A percentile compares a stretch with the other conserved stretches of the same genome.
Evolutionary conservation across 2,113 vertebrate genomes (phyloP).

Genomic region (Raja brachyura): DNA sequence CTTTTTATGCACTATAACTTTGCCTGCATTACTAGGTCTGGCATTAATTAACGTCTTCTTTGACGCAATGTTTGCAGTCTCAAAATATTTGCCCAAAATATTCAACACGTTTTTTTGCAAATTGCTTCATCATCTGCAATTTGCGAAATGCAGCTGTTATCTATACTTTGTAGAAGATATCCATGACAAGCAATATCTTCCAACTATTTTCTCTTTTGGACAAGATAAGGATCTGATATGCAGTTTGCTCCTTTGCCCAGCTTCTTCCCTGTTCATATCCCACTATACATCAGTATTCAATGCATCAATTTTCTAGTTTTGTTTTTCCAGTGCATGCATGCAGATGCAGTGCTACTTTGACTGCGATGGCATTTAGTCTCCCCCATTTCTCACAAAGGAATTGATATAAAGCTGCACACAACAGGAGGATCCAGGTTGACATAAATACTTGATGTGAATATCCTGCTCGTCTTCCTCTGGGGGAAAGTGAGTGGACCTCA

Average conservation of each 20-base stretch:
- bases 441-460: slow-evolving; percentile 11
- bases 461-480: background rate
- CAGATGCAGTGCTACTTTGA: background rate
- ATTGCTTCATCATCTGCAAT: background rate
- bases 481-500: slow-evolving; percentile 15
- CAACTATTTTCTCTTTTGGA: background rate
- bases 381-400: background rate
- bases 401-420: slow-evolving; percentile 20
- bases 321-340: slow-evolving; percentile 12
- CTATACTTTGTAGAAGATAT: background rate
- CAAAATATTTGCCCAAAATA: background rate
- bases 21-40: no score
- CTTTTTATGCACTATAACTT: background rate
- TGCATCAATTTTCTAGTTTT: background rate
- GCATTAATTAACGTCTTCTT: background rate
- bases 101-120: background rate
- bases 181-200: background rate
- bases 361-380: background rate
- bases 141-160: background rate
- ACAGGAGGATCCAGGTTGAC: slow-evolving; percentile 8
- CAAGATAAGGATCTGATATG: background rate
- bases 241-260: background rate
- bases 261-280: background rate
- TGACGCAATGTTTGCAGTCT: background rate
- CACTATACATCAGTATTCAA: slow-evolving; percentile 22